Base-by-base conservation (phyloP, 1,140 invertebrate species). In the Leptinotarsa lineolata region DNA sequence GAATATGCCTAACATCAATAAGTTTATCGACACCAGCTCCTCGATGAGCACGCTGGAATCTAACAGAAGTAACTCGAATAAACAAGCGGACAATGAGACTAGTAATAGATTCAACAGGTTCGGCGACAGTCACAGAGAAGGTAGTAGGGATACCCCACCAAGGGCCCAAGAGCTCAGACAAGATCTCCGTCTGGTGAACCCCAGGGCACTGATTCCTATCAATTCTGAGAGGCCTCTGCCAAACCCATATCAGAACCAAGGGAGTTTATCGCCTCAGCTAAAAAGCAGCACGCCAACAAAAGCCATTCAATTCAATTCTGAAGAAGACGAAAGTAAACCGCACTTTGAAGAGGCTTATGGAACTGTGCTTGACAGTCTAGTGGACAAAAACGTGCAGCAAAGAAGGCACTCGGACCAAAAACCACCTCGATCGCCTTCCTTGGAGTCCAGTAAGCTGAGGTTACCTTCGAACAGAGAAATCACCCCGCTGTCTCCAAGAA, bases 11-110 rank as follows among this genome's bases (percentile, higher is more conserved):
- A 60, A 68, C 48, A 73, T 81, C 20, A 74, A 76, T 30, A 78
- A 78, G 74, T 83, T 79, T 63, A 81, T 83, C 22, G 82, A 83
- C 68, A 80, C 82, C 15, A 84, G 81, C 72, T 81, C 81, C 20
- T 83, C 82, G 4, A 76, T 79, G 6, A 84, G 81, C 74, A 82
- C 81, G 0, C 66, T 82, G 20, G 81, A 81, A 68, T 74, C 78
- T 13, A 77, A 81, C 6, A 77, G 71, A 54, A 70, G 79, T 59
- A 60, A 76, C 24, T 81, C 79, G 22, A 73, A 74, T 66, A 58
- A 18, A 72, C 72, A 73, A 21, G 45, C 16, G 59, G 70, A 63
- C 45, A 72, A 45, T n/a, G 22, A 69, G 60, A 68, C n/a, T 44
- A 21, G 15, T 4, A 24, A 63, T 22, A 71, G 44, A 22, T 71